A percentile compares a stretch with the other conserved stretches of the same genome.
phyloP scores from a whole-genome alignment of 2,113 vertebrate species.

The Drymodes brunneopygia region DNA sequence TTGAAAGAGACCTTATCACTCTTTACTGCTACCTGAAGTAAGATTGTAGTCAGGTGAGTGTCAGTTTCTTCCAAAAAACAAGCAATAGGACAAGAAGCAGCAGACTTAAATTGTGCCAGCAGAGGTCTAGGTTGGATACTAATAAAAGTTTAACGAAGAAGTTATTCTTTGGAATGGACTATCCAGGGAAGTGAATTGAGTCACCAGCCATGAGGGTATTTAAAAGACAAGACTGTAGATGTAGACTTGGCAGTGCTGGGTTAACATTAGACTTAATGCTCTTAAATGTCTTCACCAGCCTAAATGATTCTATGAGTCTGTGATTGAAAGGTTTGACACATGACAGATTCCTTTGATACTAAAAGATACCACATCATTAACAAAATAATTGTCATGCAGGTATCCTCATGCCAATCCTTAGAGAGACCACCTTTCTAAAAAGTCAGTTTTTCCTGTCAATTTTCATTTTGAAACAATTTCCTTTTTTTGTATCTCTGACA shows the following conservation, averaged over 20 bases:
- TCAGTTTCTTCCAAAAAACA: background rate
- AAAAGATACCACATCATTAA: background rate
- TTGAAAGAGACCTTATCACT: accelerated
- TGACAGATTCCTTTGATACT: background rate
- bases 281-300: background rate
- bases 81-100: background rate
- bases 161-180: background rate
- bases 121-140: background rate
- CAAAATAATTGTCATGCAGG: background rate
- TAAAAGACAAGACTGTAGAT: background rate
- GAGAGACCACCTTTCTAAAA: background rate
- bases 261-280: background rate
- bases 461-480: background rate
- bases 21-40: background rate
- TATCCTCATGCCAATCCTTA: background rate
- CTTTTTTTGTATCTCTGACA: background rate
- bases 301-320: background rate
- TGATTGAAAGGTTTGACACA: background rate
- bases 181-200: background rate
- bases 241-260: background rate
- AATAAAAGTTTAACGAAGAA: background rate
- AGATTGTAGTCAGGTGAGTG: background rate
- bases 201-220: accelerated
- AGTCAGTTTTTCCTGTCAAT: background rate
- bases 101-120: too few relatives aligned